phyloP scores from a whole-genome alignment of 1,140 invertebrate genomes.

The Bombus soroeensis region DNA sequence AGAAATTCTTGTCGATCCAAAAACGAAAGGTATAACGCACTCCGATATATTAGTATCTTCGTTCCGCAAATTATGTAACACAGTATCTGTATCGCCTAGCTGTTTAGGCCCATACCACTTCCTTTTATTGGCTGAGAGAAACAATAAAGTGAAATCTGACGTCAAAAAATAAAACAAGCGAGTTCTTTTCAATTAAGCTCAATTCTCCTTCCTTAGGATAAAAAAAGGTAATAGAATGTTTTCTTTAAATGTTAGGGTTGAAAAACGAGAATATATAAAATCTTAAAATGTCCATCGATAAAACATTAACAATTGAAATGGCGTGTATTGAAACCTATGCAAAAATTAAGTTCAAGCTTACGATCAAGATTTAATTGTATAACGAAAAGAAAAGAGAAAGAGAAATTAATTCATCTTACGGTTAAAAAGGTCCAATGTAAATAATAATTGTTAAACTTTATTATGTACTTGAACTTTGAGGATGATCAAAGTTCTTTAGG shows the following conservation, averaged over 20 bases:
- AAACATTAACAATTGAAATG: background rate
- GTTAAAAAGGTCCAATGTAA: background rate
- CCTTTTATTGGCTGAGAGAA: constrained; percentile 70
- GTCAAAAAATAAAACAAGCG: constrained; percentile 29
- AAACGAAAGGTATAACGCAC: background rate
- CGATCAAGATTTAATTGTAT: background rate
- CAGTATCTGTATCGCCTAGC: constrained; percentile 61
- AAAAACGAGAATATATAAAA: background rate
- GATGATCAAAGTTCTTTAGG: background rate
- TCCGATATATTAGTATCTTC: background rate
- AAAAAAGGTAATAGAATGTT: background rate
- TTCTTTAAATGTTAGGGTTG: background rate
- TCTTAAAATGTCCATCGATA: background rate
- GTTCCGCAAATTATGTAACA: constrained; percentile 19
- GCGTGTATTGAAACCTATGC: too few species aligned
- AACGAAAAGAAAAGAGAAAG: background rate
- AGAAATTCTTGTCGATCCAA: constrained; percentile 17
- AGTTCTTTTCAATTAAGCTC: constrained; percentile 33
- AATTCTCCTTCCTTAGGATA: constrained; percentile 8
- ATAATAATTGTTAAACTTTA: background rate
- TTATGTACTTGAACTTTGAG: background rate
- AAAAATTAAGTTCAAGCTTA: background rate
- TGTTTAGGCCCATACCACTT: constrained; percentile 43
- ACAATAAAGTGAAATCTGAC: constrained; percentile 76
- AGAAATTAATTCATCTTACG: background rate